Conservation (phyloP, 2,113 vertebrate genomes). For the Poicephalus gulielmi region DNA sequence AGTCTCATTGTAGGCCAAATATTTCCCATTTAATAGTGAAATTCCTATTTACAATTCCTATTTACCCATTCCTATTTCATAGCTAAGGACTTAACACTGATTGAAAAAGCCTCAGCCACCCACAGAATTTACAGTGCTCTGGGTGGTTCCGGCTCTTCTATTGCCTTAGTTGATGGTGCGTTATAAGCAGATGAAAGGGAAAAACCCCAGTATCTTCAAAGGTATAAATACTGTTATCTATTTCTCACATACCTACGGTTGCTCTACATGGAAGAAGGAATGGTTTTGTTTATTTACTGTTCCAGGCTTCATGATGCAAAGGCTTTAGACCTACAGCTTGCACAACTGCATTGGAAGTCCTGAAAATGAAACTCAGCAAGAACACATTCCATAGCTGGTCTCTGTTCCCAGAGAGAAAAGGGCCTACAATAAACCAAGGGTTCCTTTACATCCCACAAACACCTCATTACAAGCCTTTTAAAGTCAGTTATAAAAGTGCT, state of each 20-base stretch:
- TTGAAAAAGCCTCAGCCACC: not conserved
- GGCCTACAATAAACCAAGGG: not conserved
- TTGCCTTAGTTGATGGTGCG: not conserved
- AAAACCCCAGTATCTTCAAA: not conserved
- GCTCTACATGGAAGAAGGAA: not conserved
- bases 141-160: not conserved
- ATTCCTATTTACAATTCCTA: not conserved
- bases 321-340: not conserved
- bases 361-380: not conserved
- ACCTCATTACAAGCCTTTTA: not conserved
- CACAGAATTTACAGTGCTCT: not conserved
- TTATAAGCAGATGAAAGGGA: not conserved
- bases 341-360: not conserved
- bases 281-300: not conserved
- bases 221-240: conserved; percentile 17
- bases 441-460: not conserved
- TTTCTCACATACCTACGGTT: not conserved
- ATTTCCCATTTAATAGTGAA: not conserved
- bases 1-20: not conserved
- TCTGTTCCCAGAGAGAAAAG: not conserved
- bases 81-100: not conserved
- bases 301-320: conserved; percentile 17
- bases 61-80: not conserved
- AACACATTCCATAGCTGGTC: not conserved
- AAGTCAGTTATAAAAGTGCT: not conserved